Percentiles rank a stretch among this genome's conserved stretches.
phyloP scores from a whole-genome alignment of 2,888 invertebrate genomes.

The Theristus sp. region DNA sequence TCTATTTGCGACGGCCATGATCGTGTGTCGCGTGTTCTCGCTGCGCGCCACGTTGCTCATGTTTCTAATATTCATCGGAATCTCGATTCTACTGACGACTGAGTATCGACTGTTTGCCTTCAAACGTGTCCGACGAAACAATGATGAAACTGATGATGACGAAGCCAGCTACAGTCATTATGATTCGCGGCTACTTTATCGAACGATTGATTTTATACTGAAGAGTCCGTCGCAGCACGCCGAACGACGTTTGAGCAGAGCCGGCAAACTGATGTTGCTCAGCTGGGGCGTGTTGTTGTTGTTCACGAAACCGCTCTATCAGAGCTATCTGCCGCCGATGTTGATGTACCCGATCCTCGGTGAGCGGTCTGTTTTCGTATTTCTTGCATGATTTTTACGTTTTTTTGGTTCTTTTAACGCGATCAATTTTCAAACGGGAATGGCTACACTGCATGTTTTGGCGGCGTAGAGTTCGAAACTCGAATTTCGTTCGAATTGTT shows the following conservation, averaged over 20 bases:
- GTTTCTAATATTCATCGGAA: neutral
- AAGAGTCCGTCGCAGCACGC: neutral
- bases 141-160: no score
- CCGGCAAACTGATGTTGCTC: neutral
- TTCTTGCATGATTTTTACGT: no score
- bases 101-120: neutral
- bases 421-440: no score
- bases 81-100: neutral
- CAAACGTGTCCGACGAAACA: no score
- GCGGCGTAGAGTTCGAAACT: no score
- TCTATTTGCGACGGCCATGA: neutral
- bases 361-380: neutral
- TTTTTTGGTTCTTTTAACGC: no score
- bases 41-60: neutral
- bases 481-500: no score
- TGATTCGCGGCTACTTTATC: neutral
- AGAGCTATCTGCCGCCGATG: neutral
- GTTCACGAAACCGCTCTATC: neutral
- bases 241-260: neutral
- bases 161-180: neutral
- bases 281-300: neutral
- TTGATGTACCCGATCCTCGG: neutral
- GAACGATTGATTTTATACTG: neutral
- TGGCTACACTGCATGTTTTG: no score
- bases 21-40: neutral